phyloP scores from a whole-genome alignment of 1,140 invertebrate species.

The Phortica variegata region DNA sequence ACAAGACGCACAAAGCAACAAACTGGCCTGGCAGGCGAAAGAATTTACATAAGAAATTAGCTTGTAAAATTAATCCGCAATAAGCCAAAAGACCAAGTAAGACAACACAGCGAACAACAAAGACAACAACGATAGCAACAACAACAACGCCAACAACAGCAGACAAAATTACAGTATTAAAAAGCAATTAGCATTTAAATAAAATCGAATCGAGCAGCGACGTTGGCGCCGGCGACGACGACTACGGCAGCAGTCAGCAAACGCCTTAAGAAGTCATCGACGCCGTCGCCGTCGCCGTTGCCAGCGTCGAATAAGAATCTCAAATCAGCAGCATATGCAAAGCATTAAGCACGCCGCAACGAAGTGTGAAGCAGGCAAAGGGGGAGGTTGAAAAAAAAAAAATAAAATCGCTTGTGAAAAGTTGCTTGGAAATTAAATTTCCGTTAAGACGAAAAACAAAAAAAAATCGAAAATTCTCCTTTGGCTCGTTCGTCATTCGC shows the following conservation, averaged over 20 bases:
- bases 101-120: no score
- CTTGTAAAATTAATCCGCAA: conserved; percentile 56
- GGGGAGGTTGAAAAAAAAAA: no score
- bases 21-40: conserved; percentile 9
- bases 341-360: no score
- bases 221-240: conserved; percentile 17
- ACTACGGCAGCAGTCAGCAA: background rate
- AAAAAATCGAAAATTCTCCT: no score
- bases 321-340: conserved; percentile 10
- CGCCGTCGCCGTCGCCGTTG: conserved; percentile 11
- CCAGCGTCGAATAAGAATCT: background rate
- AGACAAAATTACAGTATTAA: conserved; percentile 53
- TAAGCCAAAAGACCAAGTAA: conserved; percentile 32
- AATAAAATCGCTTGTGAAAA: conserved; percentile 13
- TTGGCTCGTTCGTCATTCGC: conserved; percentile 2
- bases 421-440: conserved; percentile 50
- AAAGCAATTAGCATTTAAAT: conserved; percentile 56
- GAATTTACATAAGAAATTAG: conserved; percentile 56
- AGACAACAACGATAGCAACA: no score
- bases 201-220: conserved; percentile 6
- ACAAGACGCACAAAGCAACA: conserved; percentile 33
- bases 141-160: conserved; percentile 5
- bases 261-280: conserved; percentile 15
- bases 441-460: no score
- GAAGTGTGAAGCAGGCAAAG: background rate